Percentiles rank a stretch among this genome's conserved stretches.
These are phyloP conservation scores for Acrocephalus kingi DNA, from an alignment of 2,113 vertebrate genomes.

Conservation along the genomic window DNA sequence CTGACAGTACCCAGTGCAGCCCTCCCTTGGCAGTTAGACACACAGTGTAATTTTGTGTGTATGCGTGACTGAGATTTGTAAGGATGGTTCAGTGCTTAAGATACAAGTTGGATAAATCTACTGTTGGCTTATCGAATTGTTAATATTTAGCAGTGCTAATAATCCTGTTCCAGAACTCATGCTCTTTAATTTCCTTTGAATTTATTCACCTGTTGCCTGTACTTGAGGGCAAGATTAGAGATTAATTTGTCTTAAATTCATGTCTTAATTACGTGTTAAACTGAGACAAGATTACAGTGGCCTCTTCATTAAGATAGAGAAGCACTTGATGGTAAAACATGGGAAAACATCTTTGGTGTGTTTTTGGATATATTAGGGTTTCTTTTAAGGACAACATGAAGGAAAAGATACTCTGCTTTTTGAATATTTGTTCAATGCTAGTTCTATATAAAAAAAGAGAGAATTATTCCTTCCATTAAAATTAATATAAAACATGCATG, in stretches of 20 bases:
- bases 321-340: neutral
- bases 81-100: neutral
- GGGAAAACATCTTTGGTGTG: neutral
- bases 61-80: neutral
- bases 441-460: neutral
- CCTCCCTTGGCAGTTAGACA: neutral
- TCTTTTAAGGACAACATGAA: neutral
- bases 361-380: neutral
- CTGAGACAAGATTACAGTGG: neutral
- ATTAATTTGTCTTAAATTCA: neutral
- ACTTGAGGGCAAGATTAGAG: neutral
- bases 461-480: neutral
- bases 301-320: neutral
- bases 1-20: rapidly evolving
- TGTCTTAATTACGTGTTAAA: neutral
- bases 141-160: neutral
- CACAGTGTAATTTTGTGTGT: neutral
- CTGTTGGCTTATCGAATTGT: neutral
- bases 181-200: neutral
- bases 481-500: neutral
- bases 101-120: neutral
- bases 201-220: neutral
- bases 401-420: neutral
- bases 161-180: neutral
- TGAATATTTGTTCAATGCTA: neutral